Evolutionary conservation across 2,113 vertebrate genomes (phyloP).

Genomic region (Alligator mississippiensis): DNA sequence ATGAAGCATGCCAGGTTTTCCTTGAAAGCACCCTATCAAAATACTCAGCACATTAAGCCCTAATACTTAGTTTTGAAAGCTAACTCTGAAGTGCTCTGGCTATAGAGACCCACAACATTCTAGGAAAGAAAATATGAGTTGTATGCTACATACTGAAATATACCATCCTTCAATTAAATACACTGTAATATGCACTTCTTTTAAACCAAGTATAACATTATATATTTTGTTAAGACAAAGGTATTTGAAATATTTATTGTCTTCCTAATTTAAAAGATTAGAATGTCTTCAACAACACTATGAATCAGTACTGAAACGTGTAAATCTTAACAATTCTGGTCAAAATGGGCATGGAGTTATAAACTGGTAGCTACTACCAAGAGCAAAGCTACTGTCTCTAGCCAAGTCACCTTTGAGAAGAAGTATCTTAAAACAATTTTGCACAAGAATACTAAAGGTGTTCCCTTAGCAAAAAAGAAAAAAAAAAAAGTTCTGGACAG

Average conservation of each 20-base stretch:
- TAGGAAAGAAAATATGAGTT: background rate
- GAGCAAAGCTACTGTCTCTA: background rate
- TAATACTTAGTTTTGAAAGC: background rate
- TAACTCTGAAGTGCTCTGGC: background rate
- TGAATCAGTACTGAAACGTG: background rate
- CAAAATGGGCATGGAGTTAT: background rate
- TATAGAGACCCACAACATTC: background rate
- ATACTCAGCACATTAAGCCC: background rate
- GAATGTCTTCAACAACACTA: background rate
- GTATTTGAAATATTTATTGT: background rate
- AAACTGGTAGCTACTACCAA: rapidly evolving
- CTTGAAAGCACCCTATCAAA: background rate
- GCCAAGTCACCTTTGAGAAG: rapidly evolving
- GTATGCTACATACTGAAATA: background rate
- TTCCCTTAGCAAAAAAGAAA: background rate
- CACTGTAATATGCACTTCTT: background rate
- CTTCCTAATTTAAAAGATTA: background rate
- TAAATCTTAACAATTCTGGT: background rate
- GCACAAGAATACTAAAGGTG: background rate
- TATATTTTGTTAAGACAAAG: background rate
- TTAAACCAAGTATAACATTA: background rate
- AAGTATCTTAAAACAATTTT: background rate
- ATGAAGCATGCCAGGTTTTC: background rate
- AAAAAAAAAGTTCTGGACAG: background rate
- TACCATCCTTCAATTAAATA: background rate